Evolutionary conservation across 1,140 invertebrate species (phyloP).

Genomic region (Drosophila cardini): DNA sequence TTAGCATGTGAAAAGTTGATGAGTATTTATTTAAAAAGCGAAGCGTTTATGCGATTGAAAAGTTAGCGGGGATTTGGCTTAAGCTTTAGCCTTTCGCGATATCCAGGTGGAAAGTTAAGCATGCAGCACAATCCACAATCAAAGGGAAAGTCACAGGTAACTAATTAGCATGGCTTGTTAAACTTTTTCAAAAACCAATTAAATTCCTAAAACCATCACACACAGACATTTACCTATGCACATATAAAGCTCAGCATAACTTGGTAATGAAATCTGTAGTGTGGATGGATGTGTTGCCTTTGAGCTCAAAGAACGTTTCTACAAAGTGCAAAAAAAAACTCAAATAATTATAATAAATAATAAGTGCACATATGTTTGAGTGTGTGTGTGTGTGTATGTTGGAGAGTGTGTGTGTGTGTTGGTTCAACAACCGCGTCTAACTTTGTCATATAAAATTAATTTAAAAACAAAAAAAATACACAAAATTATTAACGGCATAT

Average conservation of each 20-base stretch:
- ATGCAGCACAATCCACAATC: conserved; percentile 52
- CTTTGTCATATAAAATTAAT: conserved; percentile 54
- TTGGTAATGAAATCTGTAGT: conserved; percentile 66
- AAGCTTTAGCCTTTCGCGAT: conserved; percentile 8
- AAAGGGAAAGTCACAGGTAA: conserved; percentile 63
- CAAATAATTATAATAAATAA: conserved; percentile 49
- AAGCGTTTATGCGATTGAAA: conserved; percentile 33
- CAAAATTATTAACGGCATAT: conserved; percentile 75
- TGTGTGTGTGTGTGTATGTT: not conserved
- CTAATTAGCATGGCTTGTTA: conserved; percentile 81
- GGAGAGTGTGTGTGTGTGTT: conserved; percentile 3
- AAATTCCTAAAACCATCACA: conserved; percentile 52
- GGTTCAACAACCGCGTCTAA: conserved; percentile 38
- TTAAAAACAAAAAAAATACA: conserved; percentile 58
- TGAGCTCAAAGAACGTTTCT: conserved; percentile 65
- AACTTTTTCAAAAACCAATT: conserved; percentile 83
- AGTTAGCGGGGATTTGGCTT: conserved; percentile 29
- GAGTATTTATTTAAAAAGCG: conserved; percentile 17
- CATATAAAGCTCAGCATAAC: conserved; percentile 39
- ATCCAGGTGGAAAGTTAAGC: conserved; percentile 19
- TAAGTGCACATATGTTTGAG: conserved; percentile 1
- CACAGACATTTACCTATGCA: conserved; percentile 22
- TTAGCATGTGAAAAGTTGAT: conserved; percentile 4
- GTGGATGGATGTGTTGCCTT: conserved; percentile 41
- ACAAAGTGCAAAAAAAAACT: conserved; percentile 29